These are phyloP conservation scores for Drosophila eugracilis DNA, from an alignment of 1,140 invertebrate genomes.

Conservation along the genomic window DNA sequence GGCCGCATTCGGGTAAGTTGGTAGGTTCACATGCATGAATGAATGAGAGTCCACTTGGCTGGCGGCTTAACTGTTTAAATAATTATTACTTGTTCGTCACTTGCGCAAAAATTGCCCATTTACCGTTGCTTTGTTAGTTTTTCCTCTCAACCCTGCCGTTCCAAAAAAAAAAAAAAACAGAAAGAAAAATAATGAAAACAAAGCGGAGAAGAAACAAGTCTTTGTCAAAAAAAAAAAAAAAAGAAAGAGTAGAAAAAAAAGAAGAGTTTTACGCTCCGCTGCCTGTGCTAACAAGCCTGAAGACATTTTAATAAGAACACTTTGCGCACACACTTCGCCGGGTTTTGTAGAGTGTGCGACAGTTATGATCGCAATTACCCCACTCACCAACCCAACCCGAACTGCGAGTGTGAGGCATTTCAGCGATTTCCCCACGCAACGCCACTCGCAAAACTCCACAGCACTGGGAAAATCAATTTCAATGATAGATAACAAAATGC, in stretches of 20 bases:
- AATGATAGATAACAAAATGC: background rate
- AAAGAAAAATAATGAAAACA: constrained; percentile 42
- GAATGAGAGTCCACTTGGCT: constrained; percentile 33
- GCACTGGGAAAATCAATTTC: constrained; percentile 14
- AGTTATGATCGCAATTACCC: constrained; percentile 61
- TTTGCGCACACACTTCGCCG: constrained; percentile 6
- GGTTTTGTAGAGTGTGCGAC: constrained; percentile 35
- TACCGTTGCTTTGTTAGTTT: constrained; percentile 65
- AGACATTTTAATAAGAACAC: constrained; percentile 67
- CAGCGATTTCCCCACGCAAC: constrained; percentile 27
- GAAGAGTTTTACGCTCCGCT: constrained; percentile 53
- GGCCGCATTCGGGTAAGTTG: constrained; percentile 39
- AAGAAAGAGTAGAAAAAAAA: constrained; percentile 25
- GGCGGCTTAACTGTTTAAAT: constrained; percentile 61
- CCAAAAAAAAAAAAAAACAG: constrained; percentile 27
- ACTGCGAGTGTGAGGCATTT: constrained; percentile 25
- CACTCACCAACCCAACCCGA: constrained; percentile 33
- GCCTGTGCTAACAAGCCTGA: constrained; percentile 47
- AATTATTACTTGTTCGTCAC: constrained; percentile 67
- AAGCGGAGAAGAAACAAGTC: constrained; percentile 44
- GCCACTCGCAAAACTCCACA: background rate
- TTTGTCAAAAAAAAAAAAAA: constrained; percentile 47
- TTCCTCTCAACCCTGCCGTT: constrained; percentile 41
- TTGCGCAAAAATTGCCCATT: constrained; percentile 64
- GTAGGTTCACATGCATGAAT: constrained; percentile 41